Base-by-base conservation (phyloP, 2,888 invertebrate species). In the Marronus borbonicus region DNA sequence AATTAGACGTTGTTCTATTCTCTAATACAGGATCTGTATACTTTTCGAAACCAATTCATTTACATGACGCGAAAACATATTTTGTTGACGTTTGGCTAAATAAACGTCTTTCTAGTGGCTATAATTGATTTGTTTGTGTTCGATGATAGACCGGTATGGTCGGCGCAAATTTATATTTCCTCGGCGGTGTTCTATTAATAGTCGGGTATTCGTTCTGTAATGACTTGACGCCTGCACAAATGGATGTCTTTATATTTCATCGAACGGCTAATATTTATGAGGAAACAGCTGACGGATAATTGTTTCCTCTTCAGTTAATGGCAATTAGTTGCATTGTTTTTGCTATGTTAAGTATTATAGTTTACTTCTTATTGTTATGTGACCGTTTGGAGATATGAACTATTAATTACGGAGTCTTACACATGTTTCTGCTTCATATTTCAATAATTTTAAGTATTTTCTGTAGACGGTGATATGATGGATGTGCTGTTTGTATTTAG, bases 61-160 rank as follows among this genome's bases (percentile, higher is more conserved):
- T 44, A 8, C 20, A 55, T 17, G 55, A 55, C 20, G 55, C 10
- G 55, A 20, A 20, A 55, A 55, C 55, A 55, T 55, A 55, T 55
- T 55, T 55, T 55, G 55, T 55, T 20, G 55, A 20, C 17, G 55
- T 55, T 55, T 20, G 55, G 17, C 55, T 24, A 55, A 55, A 55
- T 55, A 55, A 55, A 55, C 20, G 55, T 20, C n/a, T 20, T 55
- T 55, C 8, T 20, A 55, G 8, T 3, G 55, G 20, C 20, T 55
- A 55, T 55, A 55, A 55, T 55, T 55, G 55, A 55, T 55, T 55
- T 55, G 55, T 55, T 55, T 55, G 4, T 55, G 55, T 55, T 55
- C 55, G 55, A 17, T 44, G 44, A 44, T 52, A 52, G 52, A 55
- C 55, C 55, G 55, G 20, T 17, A 55, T 55, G 55, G 55, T 20